Conservation (phyloP, 2,113 vertebrate genomes). For the Pelecanoides urinatrix region DNA sequence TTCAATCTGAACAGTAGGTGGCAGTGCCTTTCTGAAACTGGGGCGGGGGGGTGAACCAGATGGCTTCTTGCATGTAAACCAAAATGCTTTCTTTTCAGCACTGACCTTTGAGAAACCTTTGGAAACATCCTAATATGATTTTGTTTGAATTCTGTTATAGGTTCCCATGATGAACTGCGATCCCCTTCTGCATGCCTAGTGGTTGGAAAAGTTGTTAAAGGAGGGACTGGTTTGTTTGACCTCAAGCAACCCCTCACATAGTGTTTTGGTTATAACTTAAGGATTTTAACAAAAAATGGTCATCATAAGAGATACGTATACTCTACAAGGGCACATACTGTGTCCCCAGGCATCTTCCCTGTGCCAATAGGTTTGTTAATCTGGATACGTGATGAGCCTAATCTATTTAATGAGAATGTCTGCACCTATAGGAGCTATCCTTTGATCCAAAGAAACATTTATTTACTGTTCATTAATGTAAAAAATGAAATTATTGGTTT, state of each 20-base stretch:
- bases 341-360: neutral
- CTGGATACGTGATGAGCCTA: neutral
- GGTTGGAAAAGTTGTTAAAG: slow-evolving; percentile 92
- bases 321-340: neutral
- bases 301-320: rapidly evolving
- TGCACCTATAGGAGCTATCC: neutral
- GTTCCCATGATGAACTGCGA: slow-evolving; percentile 82
- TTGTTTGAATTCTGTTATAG: slow-evolving; percentile 64
- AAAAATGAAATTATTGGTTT: neutral
- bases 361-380: neutral
- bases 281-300: neutral
- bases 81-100: neutral
- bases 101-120: neutral
- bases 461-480: neutral
- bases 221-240: slow-evolving; percentile 94
- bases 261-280: neutral
- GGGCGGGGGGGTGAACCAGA: neutral
- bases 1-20: neutral
- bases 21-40: neutral
- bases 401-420: neutral
- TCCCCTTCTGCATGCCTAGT: slow-evolving; percentile 95
- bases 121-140: neutral
- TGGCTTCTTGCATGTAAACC: neutral
- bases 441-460: neutral
- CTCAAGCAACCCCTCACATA: slow-evolving; percentile 93